Conservation (phyloP, 2,797 vertebrate species). For the Lacerta bilineata region DNA sequence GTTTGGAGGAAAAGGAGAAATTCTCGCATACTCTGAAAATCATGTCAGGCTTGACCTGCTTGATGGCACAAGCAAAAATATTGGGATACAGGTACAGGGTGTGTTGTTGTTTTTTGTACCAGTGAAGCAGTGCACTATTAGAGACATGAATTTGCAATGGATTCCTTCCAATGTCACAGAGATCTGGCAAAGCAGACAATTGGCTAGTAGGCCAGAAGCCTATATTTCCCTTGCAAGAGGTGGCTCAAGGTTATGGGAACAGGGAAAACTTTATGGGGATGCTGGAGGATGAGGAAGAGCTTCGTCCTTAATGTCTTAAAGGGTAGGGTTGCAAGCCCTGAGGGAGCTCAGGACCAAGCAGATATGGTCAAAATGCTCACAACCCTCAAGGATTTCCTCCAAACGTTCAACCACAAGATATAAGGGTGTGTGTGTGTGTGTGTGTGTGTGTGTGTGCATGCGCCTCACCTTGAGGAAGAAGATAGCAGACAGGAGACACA, state of each 20-base stretch:
- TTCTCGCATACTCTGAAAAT: neutral
- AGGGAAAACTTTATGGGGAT: neutral
- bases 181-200: neutral
- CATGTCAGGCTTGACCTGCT: neutral
- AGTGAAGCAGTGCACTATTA: neutral
- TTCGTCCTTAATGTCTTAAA: too few relatives aligned
- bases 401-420: too few relatives aligned
- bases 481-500: too few relatives aligned
- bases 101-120: neutral
- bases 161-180: neutral
- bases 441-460: too few relatives aligned
- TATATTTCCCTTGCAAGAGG: neutral
- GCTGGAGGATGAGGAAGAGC: neutral
- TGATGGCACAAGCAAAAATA: neutral
- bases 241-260: neutral
- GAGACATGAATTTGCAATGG: neutral
- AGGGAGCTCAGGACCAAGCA: too few relatives aligned
- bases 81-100: neutral
- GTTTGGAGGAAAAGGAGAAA: neutral
- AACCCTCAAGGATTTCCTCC: too few relatives aligned
- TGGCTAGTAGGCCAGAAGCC: neutral
- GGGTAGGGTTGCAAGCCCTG: too few relatives aligned
- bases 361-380: too few relatives aligned
- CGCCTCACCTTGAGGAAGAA: too few relatives aligned
- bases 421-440: too few relatives aligned